Evolutionary conservation across 2,113 vertebrate species (phyloP).

Genomic region (Morone chrysops): DNA sequence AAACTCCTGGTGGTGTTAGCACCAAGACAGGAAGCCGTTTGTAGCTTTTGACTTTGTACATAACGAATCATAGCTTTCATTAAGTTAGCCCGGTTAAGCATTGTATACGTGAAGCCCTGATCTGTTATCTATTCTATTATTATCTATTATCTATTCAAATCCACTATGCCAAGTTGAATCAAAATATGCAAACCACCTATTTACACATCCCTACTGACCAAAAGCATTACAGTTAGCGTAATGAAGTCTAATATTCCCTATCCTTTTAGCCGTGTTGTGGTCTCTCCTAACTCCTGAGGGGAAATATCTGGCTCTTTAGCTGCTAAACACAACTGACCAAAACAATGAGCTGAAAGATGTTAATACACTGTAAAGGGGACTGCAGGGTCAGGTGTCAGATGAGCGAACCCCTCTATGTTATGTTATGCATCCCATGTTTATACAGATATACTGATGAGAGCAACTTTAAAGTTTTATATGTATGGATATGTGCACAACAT

Average conservation of each 20-base stretch:
- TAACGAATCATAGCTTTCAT: background rate
- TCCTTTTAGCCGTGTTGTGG: no score
- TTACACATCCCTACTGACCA: background rate
- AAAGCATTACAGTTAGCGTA: background rate
- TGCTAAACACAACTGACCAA: background rate
- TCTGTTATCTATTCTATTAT: background rate
- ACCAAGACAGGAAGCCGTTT: background rate
- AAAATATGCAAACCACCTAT: no score
- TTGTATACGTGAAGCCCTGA: background rate
- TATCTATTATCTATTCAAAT: background rate
- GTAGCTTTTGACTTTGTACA: background rate
- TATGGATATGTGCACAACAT: background rate
- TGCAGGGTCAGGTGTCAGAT: no score
- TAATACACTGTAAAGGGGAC: background rate
- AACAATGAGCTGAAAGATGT: background rate
- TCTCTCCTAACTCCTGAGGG: no score
- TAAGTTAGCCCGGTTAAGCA: background rate
- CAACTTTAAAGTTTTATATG: background rate
- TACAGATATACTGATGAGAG: background rate
- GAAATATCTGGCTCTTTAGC: no score
- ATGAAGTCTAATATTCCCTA: background rate
- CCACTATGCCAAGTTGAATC: background rate
- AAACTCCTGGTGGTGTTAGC: background rate
- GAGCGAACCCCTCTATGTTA: background rate
- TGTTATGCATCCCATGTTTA: background rate